Conservation (phyloP, 2,797 vertebrate genomes). For the Coranthus polyacanthus region DNA sequence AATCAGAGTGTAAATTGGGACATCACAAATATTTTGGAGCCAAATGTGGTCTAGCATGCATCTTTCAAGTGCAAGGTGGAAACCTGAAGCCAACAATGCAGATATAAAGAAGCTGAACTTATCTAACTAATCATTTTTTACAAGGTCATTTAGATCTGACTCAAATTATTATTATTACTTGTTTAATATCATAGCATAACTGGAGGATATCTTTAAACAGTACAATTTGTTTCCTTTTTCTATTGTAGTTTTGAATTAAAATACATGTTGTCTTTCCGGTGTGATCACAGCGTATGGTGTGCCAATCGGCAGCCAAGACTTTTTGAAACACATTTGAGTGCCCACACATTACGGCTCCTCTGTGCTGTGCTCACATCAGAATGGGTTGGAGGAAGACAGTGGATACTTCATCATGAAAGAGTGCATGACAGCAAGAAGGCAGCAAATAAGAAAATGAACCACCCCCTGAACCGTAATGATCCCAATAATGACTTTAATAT, state of each 20-base stretch:
- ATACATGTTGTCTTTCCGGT: not conserved
- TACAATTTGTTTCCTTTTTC: not conserved
- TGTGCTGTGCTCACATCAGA: not conserved
- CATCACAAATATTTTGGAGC: no score
- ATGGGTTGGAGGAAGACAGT: not conserved
- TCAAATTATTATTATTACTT: no score
- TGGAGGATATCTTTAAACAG: no score
- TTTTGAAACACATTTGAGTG: conserved; percentile 4
- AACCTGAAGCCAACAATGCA: no score
- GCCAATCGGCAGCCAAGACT: conserved; percentile 6
- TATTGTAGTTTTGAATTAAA: not conserved
- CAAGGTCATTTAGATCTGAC: no score
- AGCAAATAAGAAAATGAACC: not conserved
- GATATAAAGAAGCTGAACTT: no score
- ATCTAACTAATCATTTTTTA: no score
- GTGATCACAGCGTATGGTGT: conserved; percentile 14
- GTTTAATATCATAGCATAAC: no score
- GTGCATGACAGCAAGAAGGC: not conserved
- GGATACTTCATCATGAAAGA: conserved; percentile 1
- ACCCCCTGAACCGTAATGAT: not conserved
- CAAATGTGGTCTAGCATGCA: no score
- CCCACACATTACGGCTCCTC: conserved; percentile 20
- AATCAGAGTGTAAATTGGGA: no score
- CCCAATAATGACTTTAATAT: not conserved
- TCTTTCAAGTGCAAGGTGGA: no score